These are phyloP conservation scores for Diaphora mendica DNA, from an alignment of 2,888 invertebrate species.

Conservation along the genomic window DNA sequence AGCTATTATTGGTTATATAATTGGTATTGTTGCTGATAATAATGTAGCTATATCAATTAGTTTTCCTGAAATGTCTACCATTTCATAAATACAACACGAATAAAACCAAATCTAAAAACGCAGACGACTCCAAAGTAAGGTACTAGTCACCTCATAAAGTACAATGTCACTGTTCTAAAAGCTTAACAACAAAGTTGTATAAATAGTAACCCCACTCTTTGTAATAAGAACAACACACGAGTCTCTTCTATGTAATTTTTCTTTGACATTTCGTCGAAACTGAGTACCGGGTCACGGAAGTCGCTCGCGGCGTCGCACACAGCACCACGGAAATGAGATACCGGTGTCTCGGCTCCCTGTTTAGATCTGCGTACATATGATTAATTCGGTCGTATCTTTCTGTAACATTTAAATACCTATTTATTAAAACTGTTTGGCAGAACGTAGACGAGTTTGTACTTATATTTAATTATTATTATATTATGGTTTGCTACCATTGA, in stretches of 20 bases:
- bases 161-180: not conserved
- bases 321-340: slow-evolving; percentile 55
- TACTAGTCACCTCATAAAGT: not conserved
- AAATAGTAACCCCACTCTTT: not conserved
- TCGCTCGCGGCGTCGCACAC: slow-evolving; percentile 45
- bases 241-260: slow-evolving; percentile 21
- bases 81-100: not conserved
- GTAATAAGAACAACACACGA: slow-evolving; percentile 2
- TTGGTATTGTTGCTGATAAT: too few relatives aligned
- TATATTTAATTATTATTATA: too few relatives aligned
- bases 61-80: too few relatives aligned
- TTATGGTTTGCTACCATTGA: too few relatives aligned
- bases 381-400: slow-evolving; percentile 42
- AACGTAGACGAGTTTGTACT: not conserved
- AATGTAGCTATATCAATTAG: too few relatives aligned
- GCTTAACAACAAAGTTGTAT: slow-evolving; percentile 1
- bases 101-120: not conserved
- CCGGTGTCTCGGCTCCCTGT: slow-evolving; percentile 39
- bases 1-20: too few relatives aligned
- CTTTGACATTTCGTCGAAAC: slow-evolving; percentile 17
- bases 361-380: slow-evolving; percentile 39
- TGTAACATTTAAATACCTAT: slow-evolving; percentile 14
- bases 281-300: slow-evolving; percentile 31
- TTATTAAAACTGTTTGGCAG: not conserved
- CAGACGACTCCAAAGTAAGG: not conserved